Evolutionary conservation across 2,113 vertebrate species (phyloP).

Genomic region (Anolis sagrei): DNA sequence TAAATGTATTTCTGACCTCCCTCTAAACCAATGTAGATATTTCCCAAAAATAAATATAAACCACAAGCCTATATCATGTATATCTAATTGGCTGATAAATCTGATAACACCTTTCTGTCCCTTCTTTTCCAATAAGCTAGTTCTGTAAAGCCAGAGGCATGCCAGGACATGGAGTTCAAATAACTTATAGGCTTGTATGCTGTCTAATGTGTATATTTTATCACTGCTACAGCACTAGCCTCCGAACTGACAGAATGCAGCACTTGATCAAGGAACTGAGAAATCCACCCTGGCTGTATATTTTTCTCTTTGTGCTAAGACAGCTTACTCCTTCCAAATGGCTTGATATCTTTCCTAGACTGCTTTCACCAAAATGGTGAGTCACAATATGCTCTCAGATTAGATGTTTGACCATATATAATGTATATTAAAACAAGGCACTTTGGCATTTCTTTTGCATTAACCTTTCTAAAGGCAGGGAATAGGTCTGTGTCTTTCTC

Average conservation of each 20-base stretch:
- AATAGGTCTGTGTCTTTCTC: background rate
- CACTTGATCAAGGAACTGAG: slow-evolving; percentile 31
- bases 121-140: background rate
- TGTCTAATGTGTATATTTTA: background rate
- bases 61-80: background rate
- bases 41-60: background rate
- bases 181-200: background rate
- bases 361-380: background rate
- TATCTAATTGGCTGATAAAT: background rate
- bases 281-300: slow-evolving; percentile 20
- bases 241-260: slow-evolving; percentile 26
- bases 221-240: background rate
- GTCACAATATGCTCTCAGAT: background rate
- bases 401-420: background rate
- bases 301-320: slow-evolving; percentile 23
- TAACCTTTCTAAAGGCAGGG: background rate
- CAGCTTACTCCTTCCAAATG: background rate
- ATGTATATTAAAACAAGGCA: background rate
- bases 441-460: background rate
- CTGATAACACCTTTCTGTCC: background rate
- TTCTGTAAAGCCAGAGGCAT: background rate
- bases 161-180: background rate
- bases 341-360: background rate
- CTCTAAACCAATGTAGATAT: background rate
- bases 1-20: background rate